Conservation (phyloP, 1,140 invertebrate species). For the Zaprionus vittiger region DNA sequence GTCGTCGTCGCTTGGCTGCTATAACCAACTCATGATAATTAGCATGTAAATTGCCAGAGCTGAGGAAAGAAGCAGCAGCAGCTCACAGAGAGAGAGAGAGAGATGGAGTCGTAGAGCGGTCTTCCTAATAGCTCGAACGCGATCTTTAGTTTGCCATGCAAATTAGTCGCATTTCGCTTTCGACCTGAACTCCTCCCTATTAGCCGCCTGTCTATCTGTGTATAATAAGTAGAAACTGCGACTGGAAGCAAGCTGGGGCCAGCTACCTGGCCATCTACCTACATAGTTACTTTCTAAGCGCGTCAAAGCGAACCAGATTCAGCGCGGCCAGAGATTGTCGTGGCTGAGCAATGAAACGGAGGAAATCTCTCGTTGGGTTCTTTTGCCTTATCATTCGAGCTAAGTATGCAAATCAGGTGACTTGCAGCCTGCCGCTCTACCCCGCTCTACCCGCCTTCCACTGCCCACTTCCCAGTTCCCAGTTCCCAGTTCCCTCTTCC, state of each 20-base stretch:
- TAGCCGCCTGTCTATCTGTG: slow-evolving; percentile 7
- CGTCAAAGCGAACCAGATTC: background rate
- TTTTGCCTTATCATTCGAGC: slow-evolving; percentile 45
- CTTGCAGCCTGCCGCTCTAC: slow-evolving; percentile 31
- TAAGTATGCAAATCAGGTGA: slow-evolving; percentile 49
- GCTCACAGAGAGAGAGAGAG: background rate
- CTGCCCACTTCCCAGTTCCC: background rate
- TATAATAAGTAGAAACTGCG: slow-evolving; percentile 42
- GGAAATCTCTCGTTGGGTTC: slow-evolving; percentile 4
- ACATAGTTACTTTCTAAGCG: slow-evolving; percentile 32
- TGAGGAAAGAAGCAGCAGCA: slow-evolving; percentile 54
- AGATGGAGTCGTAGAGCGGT: background rate
- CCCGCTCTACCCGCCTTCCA: background rate
- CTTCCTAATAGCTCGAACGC: slow-evolving; percentile 31
- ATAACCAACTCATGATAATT: slow-evolving; percentile 75
- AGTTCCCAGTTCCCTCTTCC: background rate
- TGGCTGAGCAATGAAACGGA: background rate
- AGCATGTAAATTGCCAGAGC: slow-evolving; percentile 67
- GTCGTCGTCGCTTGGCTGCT: slow-evolving; percentile 25
- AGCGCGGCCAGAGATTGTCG: slow-evolving; percentile 7
- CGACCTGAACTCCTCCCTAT: slow-evolving; percentile 47
- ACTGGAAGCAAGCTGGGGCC: background rate
- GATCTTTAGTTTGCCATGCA: slow-evolving; percentile 52
- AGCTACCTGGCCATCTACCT: background rate
- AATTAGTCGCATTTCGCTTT: slow-evolving; percentile 59